A percentile compares a stretch with the other conserved stretches of the same genome.
These are phyloP conservation scores for Meloe dianella DNA, from an alignment of 2,888 invertebrate species.

Conservation along the genomic window DNA sequence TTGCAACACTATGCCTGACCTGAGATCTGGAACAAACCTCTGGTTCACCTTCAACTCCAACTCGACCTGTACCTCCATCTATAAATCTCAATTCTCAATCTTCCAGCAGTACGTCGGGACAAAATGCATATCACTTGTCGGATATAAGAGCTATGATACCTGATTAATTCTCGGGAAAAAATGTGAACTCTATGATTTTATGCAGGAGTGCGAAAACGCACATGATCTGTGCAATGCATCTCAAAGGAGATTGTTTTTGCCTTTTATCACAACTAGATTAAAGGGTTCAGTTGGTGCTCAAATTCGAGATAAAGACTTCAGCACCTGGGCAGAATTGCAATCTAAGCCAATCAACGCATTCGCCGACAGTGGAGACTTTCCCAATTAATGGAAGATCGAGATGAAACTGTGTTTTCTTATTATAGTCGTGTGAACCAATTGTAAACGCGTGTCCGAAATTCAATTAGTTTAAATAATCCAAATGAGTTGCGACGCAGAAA, in stretches of 20 bases:
- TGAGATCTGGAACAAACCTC: background rate
- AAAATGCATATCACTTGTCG: constrained; percentile 10
- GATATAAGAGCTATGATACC: constrained; percentile 13
- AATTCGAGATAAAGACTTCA: background rate
- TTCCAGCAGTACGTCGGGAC: background rate
- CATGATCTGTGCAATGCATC: background rate
- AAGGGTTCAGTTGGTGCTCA: constrained; percentile 5
- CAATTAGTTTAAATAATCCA: background rate
- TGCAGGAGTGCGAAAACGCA: constrained; percentile 12
- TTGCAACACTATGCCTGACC: background rate
- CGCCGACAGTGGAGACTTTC: background rate
- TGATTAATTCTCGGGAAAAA: background rate
- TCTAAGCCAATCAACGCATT: background rate
- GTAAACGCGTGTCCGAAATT: constrained; percentile 1
- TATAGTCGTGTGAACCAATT: background rate
- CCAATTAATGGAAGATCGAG: constrained; percentile 19
- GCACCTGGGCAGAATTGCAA: background rate
- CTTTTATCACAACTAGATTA: constrained; percentile 5
- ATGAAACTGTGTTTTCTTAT: constrained; percentile 10
- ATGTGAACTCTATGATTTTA: constrained; percentile 4
- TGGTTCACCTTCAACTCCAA: no score
- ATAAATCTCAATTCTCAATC: background rate
- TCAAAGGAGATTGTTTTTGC: background rate
- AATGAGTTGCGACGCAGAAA: background rate
- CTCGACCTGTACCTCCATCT: background rate